Evolutionary conservation across 2,888 invertebrate species (phyloP), one percentile per base, ranked within the genome.

Genomic region (Suillia variegata): DNA sequence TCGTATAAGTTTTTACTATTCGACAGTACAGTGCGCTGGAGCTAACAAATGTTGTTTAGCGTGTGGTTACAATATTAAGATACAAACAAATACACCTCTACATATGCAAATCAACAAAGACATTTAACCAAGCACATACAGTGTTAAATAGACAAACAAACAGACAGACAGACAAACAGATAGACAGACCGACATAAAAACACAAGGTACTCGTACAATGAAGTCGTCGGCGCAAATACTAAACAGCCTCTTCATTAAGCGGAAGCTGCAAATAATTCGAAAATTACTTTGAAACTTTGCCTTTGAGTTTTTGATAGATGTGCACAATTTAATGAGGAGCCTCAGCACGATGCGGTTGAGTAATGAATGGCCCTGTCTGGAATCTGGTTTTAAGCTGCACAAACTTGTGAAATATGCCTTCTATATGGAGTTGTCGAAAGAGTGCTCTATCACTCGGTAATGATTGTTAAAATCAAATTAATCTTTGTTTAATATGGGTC

Each of bases 401-500:
- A n/a, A n/a, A n/a, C n/a, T n/a, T n/a, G n/a, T n/a, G n/a, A n/a
- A n/a, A n/a, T n/a, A n/a, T n/a, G n/a, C n/a, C n/a, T n/a, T n/a
- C n/a, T n/a, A n/a, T n/a, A n/a, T n/a, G n/a, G n/a, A n/a, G n/a
- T n/a, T n/a, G n/a, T n/a, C n/a, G n/a, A n/a, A n/a, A n/a, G 38
- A 4, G 38, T 13, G 38, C n/a, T 38, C 12, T 31, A 26, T 17
- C 31, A 26, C 26, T 22, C 34, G 33, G 55, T 26, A 38, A 49
- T 15, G 56, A 22, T 56, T 21, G 50, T 56, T 56, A 22, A 56
- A 56, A 49, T 56, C 56, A 17, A 56, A 56, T 56, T 56, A 56
- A 56, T 34, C 56, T 56, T 38, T 21, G 24, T n/a, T 38, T 38
- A n/a, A 13, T 38, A 13, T 5, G n/a, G 10, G 38, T n/a, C n/a